Base-by-base conservation (phyloP, 2,888 invertebrate species). In the Ommatoiulus sabulosus region DNA sequence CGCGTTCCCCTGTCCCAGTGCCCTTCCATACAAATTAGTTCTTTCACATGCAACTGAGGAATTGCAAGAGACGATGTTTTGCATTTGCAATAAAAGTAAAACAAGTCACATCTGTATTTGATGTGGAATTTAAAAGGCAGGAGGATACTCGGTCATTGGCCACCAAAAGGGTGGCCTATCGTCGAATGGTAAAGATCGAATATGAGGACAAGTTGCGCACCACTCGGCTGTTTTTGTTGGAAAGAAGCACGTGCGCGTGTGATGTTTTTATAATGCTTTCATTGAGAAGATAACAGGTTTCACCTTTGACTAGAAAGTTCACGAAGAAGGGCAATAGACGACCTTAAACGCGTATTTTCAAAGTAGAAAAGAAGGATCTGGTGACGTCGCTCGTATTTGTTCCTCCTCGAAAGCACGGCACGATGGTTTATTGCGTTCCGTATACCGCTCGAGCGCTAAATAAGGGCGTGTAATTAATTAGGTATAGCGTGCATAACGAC, bases 241-340 rank as follows among this genome's bases (percentile, higher is more conserved):
- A n/a, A 72, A 72, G 24, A 72, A 24, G 24, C 24, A n/a, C 10
- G 24, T 24, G 20, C 72, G 72, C 24, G 72, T 24, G 72, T 24
- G 24, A 20, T 72, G 63, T 63, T 72, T 72, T 20, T 24, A 72
- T 72, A 72, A 72, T 72, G 72, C 10, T 6, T 72, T 72, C 72
- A 20, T 20, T 72, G 72, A 20, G 72, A 72, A 24, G 72, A n/a
- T 24, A 72, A 72, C 72, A 72, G 72, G 72, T 72, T 72, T 72
- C 72, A 72, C 20, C 72, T 72, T 72, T 72, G 72, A 72, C 72
- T 72, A 72, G 24, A 24, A 72, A 72, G 72, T 72, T 72, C 72
- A 72, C 24, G 72, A 72, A 72, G 72, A 72, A 72, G 72, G 72
- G 72, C 72, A 72, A 72, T 24, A 72, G 6, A 72, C 72, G 72